Base-by-base conservation (phyloP, 2,888 invertebrate genomes). In the Rotaria sp. region DNA sequence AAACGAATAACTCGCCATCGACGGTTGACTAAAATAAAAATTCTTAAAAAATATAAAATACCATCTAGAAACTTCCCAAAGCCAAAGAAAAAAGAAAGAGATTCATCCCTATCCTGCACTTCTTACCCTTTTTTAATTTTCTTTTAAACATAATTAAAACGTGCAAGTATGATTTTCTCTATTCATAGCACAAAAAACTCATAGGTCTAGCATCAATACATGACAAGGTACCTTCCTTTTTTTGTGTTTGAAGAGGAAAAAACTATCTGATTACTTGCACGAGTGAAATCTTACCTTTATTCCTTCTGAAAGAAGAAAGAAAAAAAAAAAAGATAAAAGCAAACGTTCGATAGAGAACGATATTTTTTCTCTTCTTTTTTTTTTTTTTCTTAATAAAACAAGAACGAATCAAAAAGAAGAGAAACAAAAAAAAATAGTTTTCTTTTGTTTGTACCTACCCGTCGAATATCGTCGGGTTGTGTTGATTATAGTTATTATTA, bases 271-370 rank as follows among this genome's bases (percentile, higher is more conserved):
- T 67, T 67, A 67, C 67, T 67, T 67, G 35, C 15, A 67, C 35
- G 35, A 67, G 67, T 67, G 67, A 67, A 67, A 67, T 67, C 67
- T 67, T 67, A 67, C 67, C 67, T 67, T 67, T 67, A 67, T 67
- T 67, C 67, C 35, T 67, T 67, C 7, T 67, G 35, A 21, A 67
- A 35, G 35, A 35, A 67, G 67, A 67, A 67, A 18, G 15, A 50
- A 3, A 50, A 50, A 50, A 50, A 50, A 50, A 50, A 67, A 67
- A 67, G 30, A 67, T 35, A 38, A 67, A n/a, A 67, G 35, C 35
- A 67, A 67, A 59, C 15, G 59, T 15, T 59, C 30, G 59, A 2
- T 2, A 59, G 30, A 59, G 59, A 67, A 67, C 13, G 26, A 67
- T 15, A 35, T 35, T 59, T 59, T 15, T 30, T 15, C 15, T n/a